These are phyloP conservation scores for Nixonia krombeini DNA, from an alignment of 1,140 invertebrate species.

Conservation along the genomic window DNA sequence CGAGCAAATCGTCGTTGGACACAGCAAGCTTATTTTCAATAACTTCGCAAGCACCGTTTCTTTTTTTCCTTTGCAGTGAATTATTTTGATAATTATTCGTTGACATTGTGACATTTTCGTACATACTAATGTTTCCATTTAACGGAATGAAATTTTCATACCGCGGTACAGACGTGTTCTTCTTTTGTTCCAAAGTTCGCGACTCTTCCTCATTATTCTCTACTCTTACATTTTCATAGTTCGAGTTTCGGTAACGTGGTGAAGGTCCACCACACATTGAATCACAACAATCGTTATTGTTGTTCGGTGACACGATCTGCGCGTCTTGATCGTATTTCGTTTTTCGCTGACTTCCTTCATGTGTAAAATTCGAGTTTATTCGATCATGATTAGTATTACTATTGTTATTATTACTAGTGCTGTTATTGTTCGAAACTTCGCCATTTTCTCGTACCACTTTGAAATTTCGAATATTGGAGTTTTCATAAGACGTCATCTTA, in stretches of 20 bases:
- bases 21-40: conserved; percentile 71
- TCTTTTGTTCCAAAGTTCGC: conserved; percentile 19
- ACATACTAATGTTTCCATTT: conserved; percentile 60
- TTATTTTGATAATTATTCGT: conserved; percentile 14
- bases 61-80: conserved; percentile 6
- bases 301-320: conserved; percentile 45
- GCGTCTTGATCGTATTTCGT: conserved; percentile 7
- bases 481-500: conserved; percentile 44
- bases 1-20: conserved; percentile 69
- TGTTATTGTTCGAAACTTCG: conserved; percentile 40
- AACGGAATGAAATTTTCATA: conserved; percentile 50
- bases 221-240: conserved; percentile 58
- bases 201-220: conserved; percentile 28
- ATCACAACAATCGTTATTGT: conserved; percentile 53
- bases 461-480: conserved; percentile 43
- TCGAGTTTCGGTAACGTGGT: conserved; percentile 48
- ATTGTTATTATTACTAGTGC: conserved; percentile 30
- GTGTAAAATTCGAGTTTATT: conserved; percentile 9
- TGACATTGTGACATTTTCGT: conserved; percentile 56
- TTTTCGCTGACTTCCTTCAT: conserved; percentile 15
- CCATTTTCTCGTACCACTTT: too few relatives aligned
- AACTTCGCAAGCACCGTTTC: conserved; percentile 46
- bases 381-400: conserved; percentile 22
- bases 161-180: conserved; percentile 13
- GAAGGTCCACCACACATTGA: too few relatives aligned